Percentiles rank a stretch among this genome's conserved stretches.
Conservation (phyloP, 2,797 vertebrate genomes). For the Rhynchotus rufescens region DNA sequence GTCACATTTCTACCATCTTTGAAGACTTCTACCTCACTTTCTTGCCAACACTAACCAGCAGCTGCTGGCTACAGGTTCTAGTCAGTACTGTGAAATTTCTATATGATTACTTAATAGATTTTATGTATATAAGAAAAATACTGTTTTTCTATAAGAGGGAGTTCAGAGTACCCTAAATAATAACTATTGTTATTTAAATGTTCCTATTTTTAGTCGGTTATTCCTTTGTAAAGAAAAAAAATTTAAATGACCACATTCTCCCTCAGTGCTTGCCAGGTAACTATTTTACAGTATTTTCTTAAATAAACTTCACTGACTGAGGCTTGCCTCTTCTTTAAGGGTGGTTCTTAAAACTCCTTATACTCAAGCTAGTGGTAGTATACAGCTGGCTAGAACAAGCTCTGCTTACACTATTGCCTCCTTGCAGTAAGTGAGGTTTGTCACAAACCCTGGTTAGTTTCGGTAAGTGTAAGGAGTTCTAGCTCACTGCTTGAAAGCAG, state of each 20-base stretch:
- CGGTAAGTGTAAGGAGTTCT: background rate
- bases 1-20: background rate
- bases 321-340: background rate
- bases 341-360: too few species aligned
- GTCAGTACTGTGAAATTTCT: background rate
- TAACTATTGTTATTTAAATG: background rate
- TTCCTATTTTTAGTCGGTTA: background rate
- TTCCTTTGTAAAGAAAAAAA: background rate
- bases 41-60: background rate
- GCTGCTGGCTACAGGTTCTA: background rate
- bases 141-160: background rate
- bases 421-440: background rate
- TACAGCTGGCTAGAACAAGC: background rate
- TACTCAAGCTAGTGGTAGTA: too few species aligned
- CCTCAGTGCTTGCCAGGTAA: background rate
- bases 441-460: accelerated
- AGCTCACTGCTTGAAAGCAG: background rate
- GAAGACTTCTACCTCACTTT: slow-evolving; percentile 34
- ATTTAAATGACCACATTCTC: background rate
- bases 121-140: background rate
- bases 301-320: background rate
- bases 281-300: slow-evolving; percentile 3
- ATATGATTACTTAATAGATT: background rate
- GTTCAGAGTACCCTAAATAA: background rate
- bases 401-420: background rate